These are phyloP conservation scores for Sycophila texana DNA, from an alignment of 2,888 invertebrate genomes.

Conservation along the genomic window DNA sequence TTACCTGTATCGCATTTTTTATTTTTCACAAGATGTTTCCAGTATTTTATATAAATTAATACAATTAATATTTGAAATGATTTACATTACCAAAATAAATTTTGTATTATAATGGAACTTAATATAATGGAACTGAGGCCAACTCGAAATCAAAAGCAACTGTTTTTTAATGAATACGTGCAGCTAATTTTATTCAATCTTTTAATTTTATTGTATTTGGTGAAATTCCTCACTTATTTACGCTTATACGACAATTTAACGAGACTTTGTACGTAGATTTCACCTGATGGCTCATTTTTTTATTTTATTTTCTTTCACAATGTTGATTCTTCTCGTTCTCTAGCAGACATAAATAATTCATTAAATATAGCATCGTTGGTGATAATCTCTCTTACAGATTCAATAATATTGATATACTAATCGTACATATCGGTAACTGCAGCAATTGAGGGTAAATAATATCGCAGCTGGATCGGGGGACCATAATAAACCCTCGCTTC, in stretches of 20 bases:
- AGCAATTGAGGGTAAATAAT: constrained; percentile 22
- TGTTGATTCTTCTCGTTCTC: constrained; percentile 9
- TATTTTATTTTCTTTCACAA: not conserved
- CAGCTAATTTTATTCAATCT: constrained; percentile 49
- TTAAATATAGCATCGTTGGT: constrained; percentile 11
- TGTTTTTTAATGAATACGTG: constrained; percentile 30
- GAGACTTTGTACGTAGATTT: constrained; percentile 32
- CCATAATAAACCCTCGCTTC: constrained; percentile 21
- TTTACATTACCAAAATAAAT: no score
- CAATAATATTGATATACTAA: constrained; percentile 6
- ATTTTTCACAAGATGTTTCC: no score
- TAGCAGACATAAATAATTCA: constrained; percentile 10
- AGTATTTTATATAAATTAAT: no score
- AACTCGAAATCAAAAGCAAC: constrained; percentile 1
- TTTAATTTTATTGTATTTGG: constrained; percentile 45
- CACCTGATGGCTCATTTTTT: constrained; percentile 9
- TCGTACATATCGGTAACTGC: not conserved
- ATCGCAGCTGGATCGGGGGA: constrained; percentile 9
- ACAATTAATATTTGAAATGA: no score
- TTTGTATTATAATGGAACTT: no score
- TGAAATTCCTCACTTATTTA: constrained; percentile 7
- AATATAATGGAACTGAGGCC: no score
- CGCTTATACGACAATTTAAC: constrained; percentile 21
- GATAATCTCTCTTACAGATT: constrained; percentile 17
- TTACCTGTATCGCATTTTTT: no score